Conservation (phyloP, 2,797 vertebrate genomes). For the Ptychadena robeensis region DNA sequence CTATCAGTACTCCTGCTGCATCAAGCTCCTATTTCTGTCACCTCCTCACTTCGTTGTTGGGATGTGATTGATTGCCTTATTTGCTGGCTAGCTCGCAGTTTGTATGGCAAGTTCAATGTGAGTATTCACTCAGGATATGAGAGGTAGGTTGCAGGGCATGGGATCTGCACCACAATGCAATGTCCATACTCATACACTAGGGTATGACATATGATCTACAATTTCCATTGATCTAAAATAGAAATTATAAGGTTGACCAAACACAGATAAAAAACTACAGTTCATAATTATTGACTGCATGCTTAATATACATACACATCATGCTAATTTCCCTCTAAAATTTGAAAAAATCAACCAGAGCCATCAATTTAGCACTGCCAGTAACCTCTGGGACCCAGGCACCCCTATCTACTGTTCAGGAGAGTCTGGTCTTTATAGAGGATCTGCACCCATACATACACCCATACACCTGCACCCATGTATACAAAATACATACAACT, state of each 20-base stretch:
- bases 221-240: background rate
- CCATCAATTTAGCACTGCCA: too few relatives aligned
- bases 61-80: conserved; percentile 33
- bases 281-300: too few relatives aligned
- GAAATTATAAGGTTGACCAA: background rate
- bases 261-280: background rate
- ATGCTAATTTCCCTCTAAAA: too few relatives aligned
- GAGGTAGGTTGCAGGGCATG: background rate
- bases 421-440: too few relatives aligned
- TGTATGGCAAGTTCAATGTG: conserved; percentile 7
- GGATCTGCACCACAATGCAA: conserved; percentile 8
- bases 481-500: too few relatives aligned
- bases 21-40: conserved; percentile 33
- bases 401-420: too few relatives aligned
- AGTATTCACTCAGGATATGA: conserved; percentile 31
- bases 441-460: too few relatives aligned
- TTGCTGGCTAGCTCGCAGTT: background rate
- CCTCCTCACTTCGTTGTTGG: conserved; percentile 5
- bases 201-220: background rate
- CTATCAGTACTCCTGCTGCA: conserved; percentile 32
- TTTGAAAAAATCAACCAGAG: too few relatives aligned
- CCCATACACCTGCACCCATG: too few relatives aligned
- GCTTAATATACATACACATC: too few relatives aligned
- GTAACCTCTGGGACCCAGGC: too few relatives aligned
- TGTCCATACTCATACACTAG: background rate